phyloP scores from a whole-genome alignment of 1,140 invertebrate genomes.

The Notospermus geniculatus region DNA sequence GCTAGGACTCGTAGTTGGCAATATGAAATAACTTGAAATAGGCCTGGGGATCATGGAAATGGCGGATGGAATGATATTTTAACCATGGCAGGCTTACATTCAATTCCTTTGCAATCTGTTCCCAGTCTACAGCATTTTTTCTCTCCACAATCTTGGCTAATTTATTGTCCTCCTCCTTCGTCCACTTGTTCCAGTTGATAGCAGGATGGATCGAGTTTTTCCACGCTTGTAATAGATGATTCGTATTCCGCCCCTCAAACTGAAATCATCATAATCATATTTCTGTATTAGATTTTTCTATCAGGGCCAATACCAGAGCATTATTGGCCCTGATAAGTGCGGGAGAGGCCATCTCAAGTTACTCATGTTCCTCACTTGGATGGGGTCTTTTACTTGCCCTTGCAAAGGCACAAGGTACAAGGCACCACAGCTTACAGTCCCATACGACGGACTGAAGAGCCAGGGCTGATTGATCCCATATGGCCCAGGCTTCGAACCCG shows the following conservation, averaged over 20 bases:
- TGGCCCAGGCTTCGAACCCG: too few relatives aligned
- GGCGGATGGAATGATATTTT: background rate
- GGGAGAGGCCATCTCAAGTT: too few relatives aligned
- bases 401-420: too few relatives aligned
- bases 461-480: too few relatives aligned
- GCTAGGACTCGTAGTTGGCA: too few relatives aligned
- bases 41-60: background rate
- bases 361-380: too few relatives aligned
- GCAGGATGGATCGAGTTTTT: slow-evolving; percentile 40
- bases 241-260: slow-evolving; percentile 37
- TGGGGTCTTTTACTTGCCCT: too few relatives aligned
- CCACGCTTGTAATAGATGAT: slow-evolving; percentile 44
- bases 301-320: too few relatives aligned
- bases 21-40: slow-evolving; percentile 4
- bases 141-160: slow-evolving; percentile 34
- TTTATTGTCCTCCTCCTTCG: slow-evolving; percentile 35
- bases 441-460: too few relatives aligned
- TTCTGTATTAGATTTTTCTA: too few relatives aligned
- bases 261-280: slow-evolving; percentile 20
- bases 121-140: slow-evolving; percentile 39
- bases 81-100: slow-evolving; percentile 30
- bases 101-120: slow-evolving; percentile 41
- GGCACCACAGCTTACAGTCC: too few relatives aligned
- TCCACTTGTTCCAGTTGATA: slow-evolving; percentile 40
- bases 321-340: too few relatives aligned